Percentiles rank a stretch among this genome's conserved stretches.
phyloP scores from a whole-genome alignment of 2,888 invertebrate species.

The Axea sp. region DNA sequence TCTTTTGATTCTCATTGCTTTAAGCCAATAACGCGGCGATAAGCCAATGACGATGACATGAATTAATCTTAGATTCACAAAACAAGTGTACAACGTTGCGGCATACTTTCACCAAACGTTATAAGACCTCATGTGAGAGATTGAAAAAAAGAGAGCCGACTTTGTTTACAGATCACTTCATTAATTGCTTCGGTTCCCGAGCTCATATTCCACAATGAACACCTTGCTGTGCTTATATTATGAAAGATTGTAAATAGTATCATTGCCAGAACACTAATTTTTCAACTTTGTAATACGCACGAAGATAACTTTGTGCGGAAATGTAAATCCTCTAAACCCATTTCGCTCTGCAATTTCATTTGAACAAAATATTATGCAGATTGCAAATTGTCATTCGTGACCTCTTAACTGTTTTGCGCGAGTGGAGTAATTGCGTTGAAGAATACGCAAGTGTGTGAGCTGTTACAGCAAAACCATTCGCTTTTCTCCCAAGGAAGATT shows the following conservation, averaged over 20 bases:
- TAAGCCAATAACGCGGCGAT: too few relatives aligned
- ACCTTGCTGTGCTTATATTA: neutral
- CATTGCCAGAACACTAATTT: too few relatives aligned
- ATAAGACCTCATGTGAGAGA: constrained; percentile 29
- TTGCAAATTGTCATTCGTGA: constrained; percentile 13
- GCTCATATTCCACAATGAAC: constrained; percentile 4
- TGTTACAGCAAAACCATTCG: constrained; percentile 16
- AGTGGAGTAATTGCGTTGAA: constrained; percentile 6
- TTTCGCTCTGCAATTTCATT: constrained; percentile 1
- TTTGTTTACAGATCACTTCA: constrained; percentile 29
- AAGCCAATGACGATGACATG: too few relatives aligned
- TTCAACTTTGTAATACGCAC: too few relatives aligned
- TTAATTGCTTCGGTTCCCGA: constrained; percentile 13
- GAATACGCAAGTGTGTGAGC: constrained; percentile 23
- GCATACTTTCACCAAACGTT: constrained; percentile 45
- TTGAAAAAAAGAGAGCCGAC: constrained; percentile 27
- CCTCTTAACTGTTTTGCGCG: constrained; percentile 21
- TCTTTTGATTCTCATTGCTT: too few relatives aligned
- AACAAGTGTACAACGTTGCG: constrained; percentile 14
- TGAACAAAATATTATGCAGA: constrained; percentile 21
- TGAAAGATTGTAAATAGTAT: neutral
- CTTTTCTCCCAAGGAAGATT: constrained; percentile 34
- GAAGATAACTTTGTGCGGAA: too few relatives aligned
- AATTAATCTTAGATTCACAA: constrained; percentile 14
- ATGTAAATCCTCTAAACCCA: neutral